Percentiles rank a stretch among this genome's conserved stretches.
phyloP scores from a whole-genome alignment of 2,797 vertebrate genomes.

The Sphenodon punctatus region DNA sequence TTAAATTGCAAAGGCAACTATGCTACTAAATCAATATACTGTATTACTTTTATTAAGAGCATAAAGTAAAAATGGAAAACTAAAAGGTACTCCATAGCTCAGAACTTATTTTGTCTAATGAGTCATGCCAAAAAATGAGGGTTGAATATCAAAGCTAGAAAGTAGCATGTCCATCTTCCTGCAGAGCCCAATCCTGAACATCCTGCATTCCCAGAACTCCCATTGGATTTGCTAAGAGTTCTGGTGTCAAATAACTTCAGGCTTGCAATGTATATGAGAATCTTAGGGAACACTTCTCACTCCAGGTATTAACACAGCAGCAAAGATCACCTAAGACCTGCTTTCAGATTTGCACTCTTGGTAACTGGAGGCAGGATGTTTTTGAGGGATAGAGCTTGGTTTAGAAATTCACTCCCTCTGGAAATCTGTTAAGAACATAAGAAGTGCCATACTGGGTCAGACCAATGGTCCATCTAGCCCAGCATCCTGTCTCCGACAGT shows the following conservation, averaged over 20 bases:
- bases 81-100: background rate
- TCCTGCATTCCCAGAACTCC: background rate
- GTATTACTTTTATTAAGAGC: background rate
- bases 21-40: background rate
- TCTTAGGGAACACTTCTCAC: no score
- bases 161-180: rapidly evolving
- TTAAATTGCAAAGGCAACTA: background rate
- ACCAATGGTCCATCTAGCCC: no score
- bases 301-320: background rate
- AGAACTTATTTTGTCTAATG: background rate
- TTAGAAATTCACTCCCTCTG: background rate
- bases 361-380: background rate
- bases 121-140: rapidly evolving
- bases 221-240: rapidly evolving
- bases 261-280: no score
- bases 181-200: background rate
- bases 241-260: rapidly evolving
- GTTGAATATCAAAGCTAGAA: background rate
- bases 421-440: no score
- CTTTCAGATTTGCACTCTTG: rapidly evolving
- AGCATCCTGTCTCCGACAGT: no score
- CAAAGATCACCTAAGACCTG: background rate
- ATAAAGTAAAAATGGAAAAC: background rate
- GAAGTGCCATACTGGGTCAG: no score
- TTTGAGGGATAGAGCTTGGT: background rate